Evolutionary conservation across 2,888 invertebrate species (phyloP).

Genomic region (Ecliptopera silaceata): DNA sequence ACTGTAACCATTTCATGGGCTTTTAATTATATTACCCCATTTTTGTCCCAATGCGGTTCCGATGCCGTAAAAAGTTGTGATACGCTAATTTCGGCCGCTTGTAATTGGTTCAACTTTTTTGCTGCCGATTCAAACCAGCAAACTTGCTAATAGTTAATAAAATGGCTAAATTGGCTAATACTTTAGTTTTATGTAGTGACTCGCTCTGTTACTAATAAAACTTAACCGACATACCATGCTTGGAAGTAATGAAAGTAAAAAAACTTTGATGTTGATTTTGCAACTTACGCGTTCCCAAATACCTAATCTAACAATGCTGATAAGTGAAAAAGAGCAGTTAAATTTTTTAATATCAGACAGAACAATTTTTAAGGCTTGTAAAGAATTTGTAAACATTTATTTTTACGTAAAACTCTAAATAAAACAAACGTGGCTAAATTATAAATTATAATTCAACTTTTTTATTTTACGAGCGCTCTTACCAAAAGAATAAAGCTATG

Average conservation of each 20-base stretch:
- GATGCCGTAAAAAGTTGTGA: slow-evolving; percentile 18
- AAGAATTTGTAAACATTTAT: no score
- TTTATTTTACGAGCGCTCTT: slow-evolving; percentile 24
- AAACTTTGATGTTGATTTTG: no score
- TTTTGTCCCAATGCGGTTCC: slow-evolving; percentile 32
- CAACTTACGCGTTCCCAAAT: no score
- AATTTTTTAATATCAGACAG: no score
- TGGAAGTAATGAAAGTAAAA: no score
- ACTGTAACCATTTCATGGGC: slow-evolving; percentile 40
- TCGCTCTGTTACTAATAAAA: no score
- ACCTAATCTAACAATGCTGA: no score
- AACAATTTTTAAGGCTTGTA: no score
- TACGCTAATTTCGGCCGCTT: slow-evolving; percentile 16
- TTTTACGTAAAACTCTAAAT: slow-evolving; percentile 8
- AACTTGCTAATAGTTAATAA: background rate
- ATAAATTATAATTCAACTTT: slow-evolving; percentile 18
- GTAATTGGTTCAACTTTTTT: slow-evolving; percentile 16
- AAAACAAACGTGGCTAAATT: slow-evolving; percentile 13
- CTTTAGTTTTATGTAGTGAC: no score
- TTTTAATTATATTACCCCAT: slow-evolving; percentile 39
- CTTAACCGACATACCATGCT: no score
- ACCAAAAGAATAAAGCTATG: slow-evolving; percentile 12
- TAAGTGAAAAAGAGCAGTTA: no score
- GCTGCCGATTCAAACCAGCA: background rate
- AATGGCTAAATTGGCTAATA: no score